Conservation (phyloP, 1,140 invertebrate genomes). For the Colletes latitarsis region DNA sequence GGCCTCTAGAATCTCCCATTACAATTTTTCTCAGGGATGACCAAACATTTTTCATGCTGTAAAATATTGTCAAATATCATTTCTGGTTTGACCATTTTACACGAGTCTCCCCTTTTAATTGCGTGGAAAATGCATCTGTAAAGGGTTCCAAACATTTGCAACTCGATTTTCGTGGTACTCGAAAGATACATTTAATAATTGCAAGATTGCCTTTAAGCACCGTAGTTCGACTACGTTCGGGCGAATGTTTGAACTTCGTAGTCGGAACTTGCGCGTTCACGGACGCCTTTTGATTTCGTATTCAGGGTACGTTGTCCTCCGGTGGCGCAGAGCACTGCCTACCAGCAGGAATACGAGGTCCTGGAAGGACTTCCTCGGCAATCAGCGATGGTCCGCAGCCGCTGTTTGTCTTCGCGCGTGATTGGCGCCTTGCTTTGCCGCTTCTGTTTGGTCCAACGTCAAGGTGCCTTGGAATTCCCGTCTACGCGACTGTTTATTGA, state of each 20-base stretch:
- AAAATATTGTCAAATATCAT: too few relatives aligned
- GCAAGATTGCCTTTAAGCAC: conserved; percentile 3
- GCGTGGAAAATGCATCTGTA: too few relatives aligned
- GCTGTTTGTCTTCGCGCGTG: conserved; percentile 78
- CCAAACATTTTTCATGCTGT: too few relatives aligned
- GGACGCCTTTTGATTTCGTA: conserved; percentile 68
- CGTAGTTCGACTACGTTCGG: neutral
- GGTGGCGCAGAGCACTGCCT: conserved; percentile 50
- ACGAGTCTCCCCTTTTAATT: too few relatives aligned
- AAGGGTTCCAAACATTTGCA: too few relatives aligned
- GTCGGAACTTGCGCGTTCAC: conserved; percentile 29
- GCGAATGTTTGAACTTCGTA: conserved; percentile 50
- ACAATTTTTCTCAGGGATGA: too few relatives aligned
- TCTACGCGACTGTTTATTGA: conserved; percentile 61
- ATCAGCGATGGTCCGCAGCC: conserved; percentile 74
- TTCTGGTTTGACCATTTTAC: too few relatives aligned
- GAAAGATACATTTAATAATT: conserved; percentile 16
- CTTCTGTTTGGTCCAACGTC: conserved; percentile 61
- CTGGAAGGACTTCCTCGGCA: conserved; percentile 72
- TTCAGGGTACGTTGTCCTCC: conserved; percentile 62
- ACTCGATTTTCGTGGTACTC: too few relatives aligned
- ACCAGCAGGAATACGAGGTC: conserved; percentile 56
- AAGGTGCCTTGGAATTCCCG: conserved; percentile 51
- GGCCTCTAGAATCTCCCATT: too few relatives aligned
- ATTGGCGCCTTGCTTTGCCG: conserved; percentile 74